These are phyloP conservation scores for Procavia capensis DNA, from an alignment of 2,113 vertebrate species.

Conservation along the genomic window DNA sequence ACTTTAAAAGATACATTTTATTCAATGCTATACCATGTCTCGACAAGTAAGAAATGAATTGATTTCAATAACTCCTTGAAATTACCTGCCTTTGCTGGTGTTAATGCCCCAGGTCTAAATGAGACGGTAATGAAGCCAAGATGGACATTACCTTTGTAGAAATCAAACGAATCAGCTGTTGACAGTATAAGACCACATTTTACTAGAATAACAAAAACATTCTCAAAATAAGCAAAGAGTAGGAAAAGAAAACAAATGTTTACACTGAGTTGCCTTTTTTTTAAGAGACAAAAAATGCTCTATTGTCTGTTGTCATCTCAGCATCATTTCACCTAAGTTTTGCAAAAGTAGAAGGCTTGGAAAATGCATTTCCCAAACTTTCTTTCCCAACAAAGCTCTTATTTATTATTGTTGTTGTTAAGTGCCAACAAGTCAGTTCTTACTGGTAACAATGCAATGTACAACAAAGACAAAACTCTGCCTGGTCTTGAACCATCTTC, in stretches of 20 bases:
- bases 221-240: not conserved
- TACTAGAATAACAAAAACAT: not conserved
- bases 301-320: not conserved
- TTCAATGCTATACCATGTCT: not conserved
- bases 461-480: too few relatives aligned
- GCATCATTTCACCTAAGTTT: not conserved
- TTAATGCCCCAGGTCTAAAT: not conserved
- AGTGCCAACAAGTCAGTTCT: too few relatives aligned
- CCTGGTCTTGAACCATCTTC: too few relatives aligned
- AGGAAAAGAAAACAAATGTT: not conserved
- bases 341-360: not conserved
- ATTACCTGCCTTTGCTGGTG: not conserved
- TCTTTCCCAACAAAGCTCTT: rapidly evolving
- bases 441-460: too few relatives aligned
- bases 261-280: not conserved
- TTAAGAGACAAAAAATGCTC: not conserved
- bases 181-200: not conserved
- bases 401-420: not conserved
- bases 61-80: not conserved
- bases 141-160: not conserved
- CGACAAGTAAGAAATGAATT: slow-evolving; percentile 51
- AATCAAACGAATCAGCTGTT: not conserved
- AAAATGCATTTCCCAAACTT: not conserved
- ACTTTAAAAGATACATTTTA: not conserved
- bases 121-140: slow-evolving; percentile 42